Percentiles rank a stretch among this genome's conserved stretches.
Conservation (phyloP, 2,113 vertebrate species). For the Phyllostomus hastatus region DNA sequence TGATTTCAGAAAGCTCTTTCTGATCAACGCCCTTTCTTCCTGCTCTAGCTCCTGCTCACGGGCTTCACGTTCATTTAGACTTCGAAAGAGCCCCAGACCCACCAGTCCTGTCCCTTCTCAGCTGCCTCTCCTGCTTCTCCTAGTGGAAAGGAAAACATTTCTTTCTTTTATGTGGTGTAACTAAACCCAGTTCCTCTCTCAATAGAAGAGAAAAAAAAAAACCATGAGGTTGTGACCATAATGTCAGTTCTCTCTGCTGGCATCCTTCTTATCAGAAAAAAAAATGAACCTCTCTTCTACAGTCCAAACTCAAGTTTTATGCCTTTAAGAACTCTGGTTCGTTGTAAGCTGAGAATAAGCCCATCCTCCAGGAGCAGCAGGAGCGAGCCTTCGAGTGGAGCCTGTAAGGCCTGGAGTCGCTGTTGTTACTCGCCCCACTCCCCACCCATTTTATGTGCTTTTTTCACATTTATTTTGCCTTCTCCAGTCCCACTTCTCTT, state of each 20-base stretch:
- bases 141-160: background rate
- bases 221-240: background rate
- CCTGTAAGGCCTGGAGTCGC: background rate
- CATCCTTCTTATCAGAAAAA: background rate
- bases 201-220: background rate
- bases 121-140: background rate
- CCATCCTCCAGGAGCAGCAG: background rate
- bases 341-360: background rate
- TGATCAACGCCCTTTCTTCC: background rate
- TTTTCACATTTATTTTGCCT: background rate
- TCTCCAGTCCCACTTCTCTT: background rate
- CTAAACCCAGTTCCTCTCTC: background rate
- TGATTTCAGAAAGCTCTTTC: constrained; percentile 15
- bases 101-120: background rate
- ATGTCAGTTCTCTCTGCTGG: background rate
- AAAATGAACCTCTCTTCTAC: background rate
- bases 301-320: background rate
- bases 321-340: background rate
- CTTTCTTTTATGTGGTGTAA: background rate
- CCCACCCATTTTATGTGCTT: background rate
- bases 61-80: background rate
- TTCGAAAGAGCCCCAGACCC: background rate
- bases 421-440: background rate
- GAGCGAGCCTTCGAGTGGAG: background rate
- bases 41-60: background rate